Percentiles rank a stretch among this genome's conserved stretches.
Evolutionary conservation across 2,797 vertebrate species (phyloP).

Genomic region (Chaenodraco wilsoni): DNA sequence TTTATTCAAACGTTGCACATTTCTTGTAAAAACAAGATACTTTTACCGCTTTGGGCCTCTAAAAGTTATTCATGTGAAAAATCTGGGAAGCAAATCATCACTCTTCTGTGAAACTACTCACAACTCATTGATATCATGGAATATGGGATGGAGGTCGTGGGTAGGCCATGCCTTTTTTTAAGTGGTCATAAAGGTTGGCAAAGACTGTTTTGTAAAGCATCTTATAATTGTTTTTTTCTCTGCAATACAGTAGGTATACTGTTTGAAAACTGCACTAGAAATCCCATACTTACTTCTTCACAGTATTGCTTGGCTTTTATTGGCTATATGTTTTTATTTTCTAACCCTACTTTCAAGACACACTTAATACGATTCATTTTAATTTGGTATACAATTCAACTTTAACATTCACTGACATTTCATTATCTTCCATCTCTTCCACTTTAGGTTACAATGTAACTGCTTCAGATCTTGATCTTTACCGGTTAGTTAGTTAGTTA

Average conservation of each 20-base stretch:
- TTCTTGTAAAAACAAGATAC: conserved; percentile 32
- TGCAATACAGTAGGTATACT: neutral
- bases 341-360: neutral
- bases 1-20: conserved; percentile 18
- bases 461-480: too few relatives aligned
- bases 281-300: too few relatives aligned
- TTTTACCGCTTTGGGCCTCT: conserved; percentile 9
- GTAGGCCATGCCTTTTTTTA: neutral
- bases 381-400: neutral
- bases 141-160: neutral
- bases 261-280: neutral
- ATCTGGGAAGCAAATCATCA: conserved; percentile 2
- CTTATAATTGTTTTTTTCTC: neutral
- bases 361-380: neutral
- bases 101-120: neutral
- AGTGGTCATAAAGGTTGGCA: neutral
- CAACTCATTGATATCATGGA: neutral
- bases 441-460: too few relatives aligned
- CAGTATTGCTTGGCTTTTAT: neutral
- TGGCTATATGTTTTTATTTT: neutral
- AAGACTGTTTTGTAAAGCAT: neutral
- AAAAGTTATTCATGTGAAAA: conserved; percentile 19
- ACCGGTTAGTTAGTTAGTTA: too few relatives aligned
- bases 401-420: neutral
- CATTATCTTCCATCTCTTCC: too few relatives aligned